phyloP scores from a whole-genome alignment of 2,888 invertebrate species.

The Agrochola litura region DNA sequence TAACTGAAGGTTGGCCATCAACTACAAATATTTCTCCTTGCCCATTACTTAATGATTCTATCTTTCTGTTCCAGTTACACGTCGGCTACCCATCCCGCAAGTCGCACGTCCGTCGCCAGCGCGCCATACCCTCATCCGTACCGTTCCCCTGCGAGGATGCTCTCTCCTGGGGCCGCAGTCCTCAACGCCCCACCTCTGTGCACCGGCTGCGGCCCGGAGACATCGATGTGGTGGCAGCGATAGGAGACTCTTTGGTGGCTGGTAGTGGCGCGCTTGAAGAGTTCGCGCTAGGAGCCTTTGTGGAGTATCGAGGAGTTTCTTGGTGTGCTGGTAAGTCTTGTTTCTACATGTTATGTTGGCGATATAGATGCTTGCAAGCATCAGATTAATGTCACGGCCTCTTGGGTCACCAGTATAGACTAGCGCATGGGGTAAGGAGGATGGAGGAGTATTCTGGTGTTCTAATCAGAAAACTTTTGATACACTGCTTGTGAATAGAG shows the following conservation, averaged over 20 bases:
- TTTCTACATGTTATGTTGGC: background rate
- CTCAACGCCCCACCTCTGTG: slow-evolving; percentile 91
- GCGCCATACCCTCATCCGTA: slow-evolving; percentile 84
- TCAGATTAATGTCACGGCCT: background rate
- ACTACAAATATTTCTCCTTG: background rate
- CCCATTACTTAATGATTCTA: background rate
- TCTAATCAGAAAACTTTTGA: background rate
- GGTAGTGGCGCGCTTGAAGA: slow-evolving; percentile 94
- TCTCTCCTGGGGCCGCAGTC: slow-evolving; percentile 81
- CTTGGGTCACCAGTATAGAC: background rate
- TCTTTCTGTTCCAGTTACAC: slow-evolving; percentile 76
- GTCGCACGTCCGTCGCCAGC: slow-evolving; percentile 88
- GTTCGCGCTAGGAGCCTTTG: slow-evolving; percentile 93
- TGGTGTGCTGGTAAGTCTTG: slow-evolving; percentile 92
- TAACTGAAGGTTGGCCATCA: background rate
- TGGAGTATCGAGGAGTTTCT: slow-evolving; percentile 94
- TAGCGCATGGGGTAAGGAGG: background rate
- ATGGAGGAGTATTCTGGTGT: background rate
- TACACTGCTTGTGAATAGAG: background rate
- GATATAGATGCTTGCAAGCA: too few species aligned
- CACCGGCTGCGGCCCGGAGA: slow-evolving; percentile 92
- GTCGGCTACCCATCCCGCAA: slow-evolving; percentile 87
- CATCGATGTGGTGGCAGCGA: slow-evolving; percentile 93
- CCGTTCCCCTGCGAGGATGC: slow-evolving; percentile 91
- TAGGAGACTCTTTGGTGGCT: slow-evolving; percentile 94